Base-by-base conservation (phyloP, 2,113 vertebrate genomes). In the Jacana jacana region DNA sequence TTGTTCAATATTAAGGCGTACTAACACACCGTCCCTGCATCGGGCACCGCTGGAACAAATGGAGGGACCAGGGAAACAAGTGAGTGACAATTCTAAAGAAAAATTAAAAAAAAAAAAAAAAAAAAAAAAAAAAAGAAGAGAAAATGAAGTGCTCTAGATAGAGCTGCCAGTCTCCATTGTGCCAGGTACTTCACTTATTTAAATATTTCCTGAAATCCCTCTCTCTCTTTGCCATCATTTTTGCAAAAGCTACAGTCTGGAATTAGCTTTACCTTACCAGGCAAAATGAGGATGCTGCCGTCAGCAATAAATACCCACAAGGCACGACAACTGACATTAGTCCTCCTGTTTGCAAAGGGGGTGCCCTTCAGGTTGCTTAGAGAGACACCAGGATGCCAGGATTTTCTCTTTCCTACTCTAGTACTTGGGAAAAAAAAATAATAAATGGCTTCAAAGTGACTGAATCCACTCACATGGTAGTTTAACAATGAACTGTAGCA, bases 121-220 rank as follows among this genome's bases (percentile, higher is more conserved):
- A n/a, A n/a, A n/a, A n/a, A n/a, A n/a, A n/a, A 78, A 66, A 78
- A 40, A 79, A 20, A 51, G 4, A 31, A 23, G 15, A 24, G 2
- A 35, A 83, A 81, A 54, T 40, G 5, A 85, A 78, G 79, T 37
- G 51, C 22, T 95, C 88, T 89, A 80, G 65, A 49, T 81, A 93
- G 91, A 96, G 82, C 68, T 97, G 58, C 86, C 95, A 91, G 78
- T 72, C 51, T 77, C 48, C 46, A 69, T 95, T 96, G 94, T 92
- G 87, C 84, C 95, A 95, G 60, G 82, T 91, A 86, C 54, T 61
- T 91, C 63, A 83, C 76, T 83, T 89, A 76, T 84, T 93, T 88
- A 89, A 96, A 92, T 73, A 55, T 65, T 42, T 90, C 88, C 89
- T 49, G 3, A 96, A 97, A 91, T 82, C 33, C 30, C 23, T 81